Evolutionary conservation across 2,113 vertebrate species (phyloP), one percentile per base, ranked within the genome.

Genomic region (Cariama cristata): DNA sequence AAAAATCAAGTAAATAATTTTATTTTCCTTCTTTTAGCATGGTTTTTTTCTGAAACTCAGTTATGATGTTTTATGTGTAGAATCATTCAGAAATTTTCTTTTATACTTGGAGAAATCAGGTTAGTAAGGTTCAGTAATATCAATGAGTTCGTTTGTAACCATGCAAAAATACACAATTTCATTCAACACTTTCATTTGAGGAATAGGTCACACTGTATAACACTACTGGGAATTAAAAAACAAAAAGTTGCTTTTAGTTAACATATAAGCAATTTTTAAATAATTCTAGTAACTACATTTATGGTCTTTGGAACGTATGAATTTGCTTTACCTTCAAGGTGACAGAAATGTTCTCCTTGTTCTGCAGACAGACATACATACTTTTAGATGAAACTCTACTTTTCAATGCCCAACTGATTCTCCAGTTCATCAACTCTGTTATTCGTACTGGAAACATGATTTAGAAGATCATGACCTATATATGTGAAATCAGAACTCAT

Each of bases 121-220:
- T 4, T 18, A 66, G 6, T n/a, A 42, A n/a, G 0, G 4, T 33
- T 67, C 49, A 50, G 5, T 47, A 63, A 20, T 62, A 82, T 13
- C 5, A 79, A 42, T 28, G 15, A n/a, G 45, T 74, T 90, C 5
- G 3, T 49, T 79, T 47, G 16, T 45, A 72, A 49, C 3, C 4
- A 11, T 5, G 6, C 6, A 85, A 69, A 92, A 76, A 15, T 14
- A 3, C 3, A 42, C 2, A 56, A 53, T 53, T 79, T 69, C 2
- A 26, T 52, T 76, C 21, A 55, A 7, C 38, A 33, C 7, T 59
- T 88, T 73, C 3, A 13, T 56, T 12, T 56, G 20, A 44, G 8
- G 3, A 14, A 56, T 2, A 24, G 2, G 20, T 1, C 7, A 44
- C 2, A 21, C 5, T 44, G 83, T 10, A 9, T 44, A 47, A 60